Conservation (phyloP, 2,113 vertebrate genomes). For the Callipepla californica region DNA sequence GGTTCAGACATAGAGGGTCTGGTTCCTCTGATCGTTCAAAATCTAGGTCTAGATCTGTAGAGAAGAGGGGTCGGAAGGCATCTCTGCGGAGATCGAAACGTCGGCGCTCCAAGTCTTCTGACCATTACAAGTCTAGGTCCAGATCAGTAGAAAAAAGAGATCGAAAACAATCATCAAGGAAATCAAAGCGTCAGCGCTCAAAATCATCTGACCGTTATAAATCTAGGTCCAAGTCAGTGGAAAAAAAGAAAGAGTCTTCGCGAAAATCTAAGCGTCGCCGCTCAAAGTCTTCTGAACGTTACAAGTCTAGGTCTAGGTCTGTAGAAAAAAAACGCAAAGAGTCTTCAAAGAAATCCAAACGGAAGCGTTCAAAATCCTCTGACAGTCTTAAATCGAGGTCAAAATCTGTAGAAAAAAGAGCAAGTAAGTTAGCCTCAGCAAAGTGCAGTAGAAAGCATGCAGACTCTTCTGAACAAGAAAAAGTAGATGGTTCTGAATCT, state of each 20-base stretch:
- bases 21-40: slow-evolving; percentile 53
- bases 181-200: slow-evolving; percentile 79
- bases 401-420: slow-evolving; percentile 84
- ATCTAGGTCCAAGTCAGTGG: slow-evolving; percentile 81
- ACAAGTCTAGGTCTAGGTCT: slow-evolving; percentile 70
- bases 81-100: slow-evolving; percentile 77
- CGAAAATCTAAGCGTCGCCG: slow-evolving; percentile 81
- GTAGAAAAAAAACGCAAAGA: slow-evolving; percentile 64
- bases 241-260: slow-evolving; percentile 80
- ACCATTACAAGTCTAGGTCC: slow-evolving; percentile 79
- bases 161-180: slow-evolving; percentile 68
- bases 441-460: slow-evolving; percentile 65
- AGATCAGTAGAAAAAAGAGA: slow-evolving; percentile 79
- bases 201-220: slow-evolving; percentile 79
- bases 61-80: slow-evolving; percentile 50
- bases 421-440: slow-evolving; percentile 60
- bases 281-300: slow-evolving; percentile 80
- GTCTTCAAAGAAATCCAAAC: slow-evolving; percentile 78
- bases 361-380: slow-evolving; percentile 79
- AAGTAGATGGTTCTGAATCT: slow-evolving; percentile 30
- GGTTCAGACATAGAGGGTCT: slow-evolving; percentile 73
- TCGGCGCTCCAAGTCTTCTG: slow-evolving; percentile 79
- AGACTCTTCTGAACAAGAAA: slow-evolving; percentile 76
- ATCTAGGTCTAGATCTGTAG: slow-evolving; percentile 65
- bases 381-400: slow-evolving; percentile 86